Percentiles rank a stretch among this genome's conserved stretches.
These are phyloP conservation scores for Xanthorhoe spadicearia DNA, from an alignment of 2,888 invertebrate species.

Conservation along the genomic window DNA sequence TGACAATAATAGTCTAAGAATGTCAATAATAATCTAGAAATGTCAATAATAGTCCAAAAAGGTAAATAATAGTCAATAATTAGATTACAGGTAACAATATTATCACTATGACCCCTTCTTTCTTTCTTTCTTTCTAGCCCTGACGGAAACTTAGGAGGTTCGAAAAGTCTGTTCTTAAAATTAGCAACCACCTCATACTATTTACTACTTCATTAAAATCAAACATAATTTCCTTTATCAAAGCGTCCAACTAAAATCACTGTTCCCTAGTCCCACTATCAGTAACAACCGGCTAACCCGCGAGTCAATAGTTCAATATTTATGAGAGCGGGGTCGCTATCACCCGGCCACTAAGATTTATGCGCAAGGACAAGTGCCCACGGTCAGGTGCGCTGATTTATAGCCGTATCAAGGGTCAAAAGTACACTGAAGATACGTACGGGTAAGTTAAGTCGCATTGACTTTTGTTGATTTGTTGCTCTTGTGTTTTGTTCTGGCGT, in stretches of 20 bases:
- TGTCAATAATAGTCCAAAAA: too few relatives aligned
- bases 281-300: constrained; percentile 41
- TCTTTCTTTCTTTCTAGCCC: too few relatives aligned
- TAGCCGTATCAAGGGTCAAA: constrained; percentile 44
- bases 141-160: too few relatives aligned
- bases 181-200: too few relatives aligned
- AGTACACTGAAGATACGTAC: constrained; percentile 36
- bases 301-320: constrained; percentile 78
- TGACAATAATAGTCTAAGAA: too few relatives aligned
- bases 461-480: constrained; percentile 34
- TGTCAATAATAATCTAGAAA: too few relatives aligned
- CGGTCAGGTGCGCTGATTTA: constrained; percentile 46
- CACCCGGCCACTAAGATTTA: constrained; percentile 63
- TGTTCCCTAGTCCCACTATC: constrained; percentile 27
- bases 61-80: too few relatives aligned
- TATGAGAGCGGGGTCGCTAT: constrained; percentile 59
- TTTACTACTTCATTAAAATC: too few relatives aligned
- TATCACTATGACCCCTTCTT: too few relatives aligned
- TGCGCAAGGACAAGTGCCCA: constrained; percentile 68
- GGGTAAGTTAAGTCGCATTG: constrained; percentile 29
- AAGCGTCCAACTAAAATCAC: not conserved
- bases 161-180: not conserved
- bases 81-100: too few relatives aligned
- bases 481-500: constrained; percentile 14
- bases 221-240: too few relatives aligned